Evolutionary conservation across 2,797 vertebrate genomes (phyloP).

Genomic region (Scolopax bukidnonensis): DNA sequence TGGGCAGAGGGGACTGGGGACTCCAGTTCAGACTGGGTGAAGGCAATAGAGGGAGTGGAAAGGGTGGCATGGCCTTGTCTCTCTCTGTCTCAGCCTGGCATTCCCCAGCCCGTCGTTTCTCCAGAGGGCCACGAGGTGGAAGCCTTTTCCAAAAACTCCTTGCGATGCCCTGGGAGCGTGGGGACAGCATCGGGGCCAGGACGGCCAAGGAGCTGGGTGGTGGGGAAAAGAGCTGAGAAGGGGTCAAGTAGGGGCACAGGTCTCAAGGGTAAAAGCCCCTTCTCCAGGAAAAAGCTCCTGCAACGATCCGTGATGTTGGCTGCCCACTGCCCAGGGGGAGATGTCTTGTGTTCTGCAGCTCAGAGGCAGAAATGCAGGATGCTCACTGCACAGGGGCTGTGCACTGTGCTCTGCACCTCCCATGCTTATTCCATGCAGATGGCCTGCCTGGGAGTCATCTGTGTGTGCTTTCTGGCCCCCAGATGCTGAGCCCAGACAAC

Average conservation of each 20-base stretch:
- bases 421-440: accelerated
- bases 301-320: accelerated
- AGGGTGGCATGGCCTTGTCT: neutral
- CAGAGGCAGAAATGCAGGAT: neutral
- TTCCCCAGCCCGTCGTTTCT: neutral
- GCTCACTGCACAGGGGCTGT: accelerated
- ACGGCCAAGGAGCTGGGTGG: accelerated
- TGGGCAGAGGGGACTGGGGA: neutral
- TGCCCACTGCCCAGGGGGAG: accelerated
- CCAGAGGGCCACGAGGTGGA: slow-evolving; percentile 44
- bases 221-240: neutral
- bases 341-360: neutral
- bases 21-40: neutral
- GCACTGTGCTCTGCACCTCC: neutral
- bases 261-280: neutral
- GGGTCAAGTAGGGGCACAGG: accelerated
- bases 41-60: accelerated
- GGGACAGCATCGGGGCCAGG: neutral
- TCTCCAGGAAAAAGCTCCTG: neutral
- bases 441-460: accelerated
- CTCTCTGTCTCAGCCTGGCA: neutral
- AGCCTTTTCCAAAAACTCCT: slow-evolving; percentile 48
- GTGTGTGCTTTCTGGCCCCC: neutral
- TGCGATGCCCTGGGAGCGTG: neutral
- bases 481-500: neutral